phyloP scores from a whole-genome alignment of 2,113 vertebrate species.

The Esox niger region DNA sequence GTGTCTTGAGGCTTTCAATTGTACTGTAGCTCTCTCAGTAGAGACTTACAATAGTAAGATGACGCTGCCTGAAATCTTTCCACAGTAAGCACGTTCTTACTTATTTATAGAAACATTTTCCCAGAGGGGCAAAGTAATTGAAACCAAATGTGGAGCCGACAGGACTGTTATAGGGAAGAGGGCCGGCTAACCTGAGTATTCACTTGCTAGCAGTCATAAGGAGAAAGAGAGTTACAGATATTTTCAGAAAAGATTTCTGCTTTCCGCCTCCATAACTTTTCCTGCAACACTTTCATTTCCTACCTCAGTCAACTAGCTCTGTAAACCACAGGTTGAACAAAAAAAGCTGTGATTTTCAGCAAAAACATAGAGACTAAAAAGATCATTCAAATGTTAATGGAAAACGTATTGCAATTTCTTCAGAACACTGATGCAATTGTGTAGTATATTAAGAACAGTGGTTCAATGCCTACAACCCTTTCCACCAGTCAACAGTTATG shows the following conservation, averaged over 20 bases:
- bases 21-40: not conserved
- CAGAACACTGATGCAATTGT: slow-evolving; percentile 16
- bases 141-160: slow-evolving; percentile 43
- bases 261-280: not conserved
- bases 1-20: too few relatives aligned
- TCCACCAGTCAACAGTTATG: not conserved
- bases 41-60: not conserved
- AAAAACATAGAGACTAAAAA: not conserved
- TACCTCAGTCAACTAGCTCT: not conserved
- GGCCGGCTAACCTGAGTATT: not conserved
- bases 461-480: not conserved
- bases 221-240: not conserved
- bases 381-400: too few relatives aligned
- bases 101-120: slow-evolving; percentile 48
- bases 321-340: not conserved
- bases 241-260: not conserved
- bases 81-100: slow-evolving; percentile 20
- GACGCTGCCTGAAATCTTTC: slow-evolving; percentile 20
- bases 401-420: not conserved
- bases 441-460: not conserved
- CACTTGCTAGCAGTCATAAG: not conserved
- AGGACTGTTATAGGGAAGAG: slow-evolving; percentile 20
- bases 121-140: slow-evolving; percentile 38
- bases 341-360: not conserved
- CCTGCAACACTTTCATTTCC: too few relatives aligned